Base-by-base conservation (phyloP, 1,140 invertebrate genomes). In the Drosophila watanabei region DNA sequence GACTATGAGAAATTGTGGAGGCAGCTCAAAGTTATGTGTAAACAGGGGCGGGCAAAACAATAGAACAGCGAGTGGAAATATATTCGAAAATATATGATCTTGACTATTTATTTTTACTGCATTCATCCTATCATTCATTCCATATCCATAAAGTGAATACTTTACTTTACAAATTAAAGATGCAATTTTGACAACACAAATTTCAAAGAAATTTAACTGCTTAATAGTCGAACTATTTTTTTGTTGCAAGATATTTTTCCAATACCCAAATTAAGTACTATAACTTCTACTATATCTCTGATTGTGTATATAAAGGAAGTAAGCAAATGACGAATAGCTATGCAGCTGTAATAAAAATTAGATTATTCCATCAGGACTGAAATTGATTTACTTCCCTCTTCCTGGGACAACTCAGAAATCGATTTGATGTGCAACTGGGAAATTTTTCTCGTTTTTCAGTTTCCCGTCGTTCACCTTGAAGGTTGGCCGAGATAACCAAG, bases 331-430 rank as follows among this genome's bases (percentile, higher is more conserved):
- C 43, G 73, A 49, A 75, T 75, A 56, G 73, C 35, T 64, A 63
- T 76, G 70, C 59, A 48, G 60, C 39, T 30, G 52, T 76, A 66
- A 75, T 75, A 75, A 77, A 75, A 75, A 75, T 64, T 30, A 57
- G 59, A 75, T 75, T 75, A 75, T 75, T 75, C 70, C 49, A 43
- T 35, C 9, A 35, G 20, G 45, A 41, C 33, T 71, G 65, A 70
- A 71, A 73, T 60, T 43, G 43, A 71, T 70, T 71, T 71, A 41
- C 18, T 30, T 33, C 11, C 57, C n/a, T 13, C n/a, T 43, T 35
- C 46, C 62, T 16, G 16, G 33, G 33, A 20, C 2, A 35, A n/a
- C 37, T 28, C 16, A 51, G 20, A 71, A 49, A 72, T 72, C 70
- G 52, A 72, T 72, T 58, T 70, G 7, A 24, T 41, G 41, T 32